Evolutionary conservation across 2,797 vertebrate genomes (phyloP), one percentile per base, ranked within the genome.

Genomic region (Lophius americanus): DNA sequence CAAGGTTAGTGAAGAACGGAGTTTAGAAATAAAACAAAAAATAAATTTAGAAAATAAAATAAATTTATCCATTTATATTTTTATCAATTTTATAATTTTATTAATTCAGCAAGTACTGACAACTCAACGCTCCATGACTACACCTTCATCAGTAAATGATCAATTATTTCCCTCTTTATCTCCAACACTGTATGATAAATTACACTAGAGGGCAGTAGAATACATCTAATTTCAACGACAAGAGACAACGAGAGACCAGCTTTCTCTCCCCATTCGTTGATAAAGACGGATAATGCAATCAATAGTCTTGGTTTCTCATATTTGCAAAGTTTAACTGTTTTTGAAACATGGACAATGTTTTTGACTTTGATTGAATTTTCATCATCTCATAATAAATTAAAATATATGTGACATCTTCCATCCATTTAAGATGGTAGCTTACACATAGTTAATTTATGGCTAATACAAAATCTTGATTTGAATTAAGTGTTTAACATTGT

Each of bases 131-230:
- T 52, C 7, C 9, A n/a, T 23, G 1, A 49, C 41, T 42, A 9
- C 2, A 7, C 7, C 23, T 23, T 50, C 2, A n/a, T 36, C 10
- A n/a, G 38, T 7, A 50, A 8, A 13, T 52, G 13, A 13, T 7
- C 7, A 41, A 38, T 9, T 2, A 13, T 14, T 9, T 48, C 6
- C 8, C 43, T 6, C 0, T 9, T 11, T 5, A 6, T 38, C 11
- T 37, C 35, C 37, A 59, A 37, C 51, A 55, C 5, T 66, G 2
- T 12, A 0, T 0, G 0, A 0, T 12, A 1, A 3, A 5, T 0
- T 36, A 76, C 93, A 83, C 89, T 81, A 93, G 92, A 82, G 84
- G 92, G 90, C 61, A 54, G 49, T 83, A 71, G 11, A 77, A 70
- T 73, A 86, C 85, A 64, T 88, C 57, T 36, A n/a, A 88, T 84